A percentile compares a stretch with the other conserved stretches of the same genome.
These are phyloP conservation scores for Pocillopora verrucosa DNA, from an alignment of 64 coral and sea anemone genomes.

Conservation along the genomic window DNA sequence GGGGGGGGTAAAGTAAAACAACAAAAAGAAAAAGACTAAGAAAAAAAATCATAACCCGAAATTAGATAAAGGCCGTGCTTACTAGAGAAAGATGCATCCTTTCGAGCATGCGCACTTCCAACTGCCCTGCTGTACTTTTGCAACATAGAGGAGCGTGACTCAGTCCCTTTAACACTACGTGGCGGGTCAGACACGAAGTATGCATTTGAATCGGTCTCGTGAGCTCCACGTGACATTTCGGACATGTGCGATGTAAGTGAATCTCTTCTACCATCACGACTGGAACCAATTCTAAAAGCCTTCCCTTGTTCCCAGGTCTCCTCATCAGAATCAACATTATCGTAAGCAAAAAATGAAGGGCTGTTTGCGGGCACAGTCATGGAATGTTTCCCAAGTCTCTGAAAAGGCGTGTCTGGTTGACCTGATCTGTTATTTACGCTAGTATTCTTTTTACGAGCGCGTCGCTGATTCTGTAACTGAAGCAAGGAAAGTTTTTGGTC, in stretches of 20 bases:
- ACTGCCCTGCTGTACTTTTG: conserved; percentile 11
- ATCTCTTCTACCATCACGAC: not conserved
- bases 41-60: not conserved
- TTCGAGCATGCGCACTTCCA: conserved; percentile 2
- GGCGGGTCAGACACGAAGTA: not conserved
- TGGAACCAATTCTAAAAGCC: conserved; percentile 8
- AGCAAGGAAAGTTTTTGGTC: not conserved
- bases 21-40: too few species aligned
- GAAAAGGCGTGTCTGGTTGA: not conserved
- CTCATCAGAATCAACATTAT: not conserved
- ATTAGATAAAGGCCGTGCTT: not conserved
- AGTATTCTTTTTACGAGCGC: not conserved
- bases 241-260: not conserved
- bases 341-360: not conserved
- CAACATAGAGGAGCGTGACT: conserved; percentile 8
- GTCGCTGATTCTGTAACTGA: not conserved
- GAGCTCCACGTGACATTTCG: conserved; percentile 7
- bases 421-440: conserved; percentile 1
- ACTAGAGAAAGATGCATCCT: conserved; percentile 25
- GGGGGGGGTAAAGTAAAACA: too few species aligned
- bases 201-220: not conserved
- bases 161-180: not conserved
- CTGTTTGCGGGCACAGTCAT: not conserved
- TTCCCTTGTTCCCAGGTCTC: conserved; percentile 10
- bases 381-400: not conserved